These are phyloP conservation scores for Nannoperca obscura DNA, from an alignment of 2,797 vertebrate species.

Conservation along the genomic window DNA sequence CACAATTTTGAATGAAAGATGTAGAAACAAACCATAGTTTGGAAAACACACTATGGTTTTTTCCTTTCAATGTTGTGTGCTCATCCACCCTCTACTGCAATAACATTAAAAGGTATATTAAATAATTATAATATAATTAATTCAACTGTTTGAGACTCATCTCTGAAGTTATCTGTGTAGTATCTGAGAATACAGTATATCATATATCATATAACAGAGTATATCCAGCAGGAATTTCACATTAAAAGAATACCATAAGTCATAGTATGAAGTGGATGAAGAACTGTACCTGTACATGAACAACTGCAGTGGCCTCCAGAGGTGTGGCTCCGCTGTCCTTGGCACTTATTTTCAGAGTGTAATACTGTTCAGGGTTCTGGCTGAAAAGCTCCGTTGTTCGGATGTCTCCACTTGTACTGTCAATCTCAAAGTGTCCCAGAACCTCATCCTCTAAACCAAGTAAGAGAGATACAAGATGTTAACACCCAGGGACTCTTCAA, in stretches of 20 bases:
- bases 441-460: conserved; percentile 66
- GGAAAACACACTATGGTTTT: neutral
- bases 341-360: conserved; percentile 86
- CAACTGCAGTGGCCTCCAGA: conserved; percentile 82
- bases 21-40: neutral
- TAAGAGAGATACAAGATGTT: neutral
- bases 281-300: conserved; percentile 89
- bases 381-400: conserved; percentile 84
- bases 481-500: neutral
- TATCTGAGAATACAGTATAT: neutral
- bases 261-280: neutral
- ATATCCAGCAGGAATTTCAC: neutral
- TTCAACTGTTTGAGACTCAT: neutral
- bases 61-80: neutral
- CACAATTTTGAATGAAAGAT: neutral
- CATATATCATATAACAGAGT: neutral
- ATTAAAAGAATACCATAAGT: neutral
- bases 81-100: neutral
- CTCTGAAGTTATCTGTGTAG: too few species aligned
- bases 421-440: conserved; percentile 87
- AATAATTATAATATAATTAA: neutral
- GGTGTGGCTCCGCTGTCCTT: conserved; percentile 85
- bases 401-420: conserved; percentile 89
- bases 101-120: neutral
- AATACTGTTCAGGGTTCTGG: conserved; percentile 73